phyloP scores from a whole-genome alignment of 2,797 vertebrate species.

The Thripadectes ignobilis region DNA sequence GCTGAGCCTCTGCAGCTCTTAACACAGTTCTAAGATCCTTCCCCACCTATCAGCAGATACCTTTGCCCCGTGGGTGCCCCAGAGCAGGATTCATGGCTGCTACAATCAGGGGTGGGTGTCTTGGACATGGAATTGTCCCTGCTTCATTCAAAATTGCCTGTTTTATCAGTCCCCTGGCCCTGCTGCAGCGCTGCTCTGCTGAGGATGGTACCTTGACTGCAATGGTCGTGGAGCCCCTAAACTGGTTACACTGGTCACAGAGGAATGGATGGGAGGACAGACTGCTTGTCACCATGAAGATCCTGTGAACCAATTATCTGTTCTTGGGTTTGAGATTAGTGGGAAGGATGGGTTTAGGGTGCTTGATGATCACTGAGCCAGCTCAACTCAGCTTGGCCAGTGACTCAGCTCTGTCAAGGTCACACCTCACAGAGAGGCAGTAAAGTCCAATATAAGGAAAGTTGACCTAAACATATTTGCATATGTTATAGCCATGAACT shows the following conservation, averaged over 20 bases:
- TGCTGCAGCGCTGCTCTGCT: not conserved
- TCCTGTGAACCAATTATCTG: not conserved
- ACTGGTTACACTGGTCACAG: not conserved
- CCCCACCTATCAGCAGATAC: not conserved
- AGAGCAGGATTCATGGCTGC: not conserved
- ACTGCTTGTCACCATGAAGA: not conserved
- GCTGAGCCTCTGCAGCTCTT: not conserved
- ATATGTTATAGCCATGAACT: not conserved
- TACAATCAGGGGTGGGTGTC: fast-evolving
- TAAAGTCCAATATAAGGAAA: not conserved
- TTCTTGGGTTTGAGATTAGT: not conserved
- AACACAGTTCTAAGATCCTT: not conserved
- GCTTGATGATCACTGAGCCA: not conserved
- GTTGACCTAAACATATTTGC: not conserved
- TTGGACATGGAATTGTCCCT: not conserved
- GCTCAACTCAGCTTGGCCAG: not conserved
- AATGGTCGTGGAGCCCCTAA: not conserved
- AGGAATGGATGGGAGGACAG: not conserved
- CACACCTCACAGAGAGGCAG: fast-evolving
- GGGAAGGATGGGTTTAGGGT: not conserved
- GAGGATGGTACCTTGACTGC: not conserved
- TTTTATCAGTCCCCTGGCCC: not conserved
- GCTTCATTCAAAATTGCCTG: not conserved
- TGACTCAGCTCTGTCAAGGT: not conserved
- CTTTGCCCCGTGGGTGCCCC: not conserved